Conservation (phyloP, 2,888 invertebrate genomes). For the Ptilodon capucinus region DNA sequence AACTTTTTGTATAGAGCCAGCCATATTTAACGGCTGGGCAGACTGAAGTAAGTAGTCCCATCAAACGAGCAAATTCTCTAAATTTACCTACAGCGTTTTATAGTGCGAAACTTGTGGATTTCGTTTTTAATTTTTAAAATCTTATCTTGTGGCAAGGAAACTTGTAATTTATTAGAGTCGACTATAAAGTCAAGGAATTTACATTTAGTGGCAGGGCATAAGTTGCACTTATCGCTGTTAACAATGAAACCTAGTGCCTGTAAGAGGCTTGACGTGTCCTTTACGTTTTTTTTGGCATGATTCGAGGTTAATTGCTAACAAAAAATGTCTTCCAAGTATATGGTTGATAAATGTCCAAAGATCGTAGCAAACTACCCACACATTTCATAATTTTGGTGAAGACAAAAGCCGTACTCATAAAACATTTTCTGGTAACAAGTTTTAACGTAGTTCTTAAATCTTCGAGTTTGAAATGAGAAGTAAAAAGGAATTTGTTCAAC, state of each 20-base stretch:
- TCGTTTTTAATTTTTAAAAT: not conserved
- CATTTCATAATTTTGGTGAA: constrained; percentile 14
- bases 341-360: not conserved
- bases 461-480: no score
- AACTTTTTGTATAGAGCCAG: not conserved
- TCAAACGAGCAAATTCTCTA: no score
- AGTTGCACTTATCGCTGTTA: constrained; percentile 1
- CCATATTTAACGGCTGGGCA: no score
- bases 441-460: no score
- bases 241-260: no score
- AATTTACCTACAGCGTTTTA: no score
- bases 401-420: constrained; percentile 1
- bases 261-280: no score
- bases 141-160: not conserved
- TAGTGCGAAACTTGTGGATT: no score
- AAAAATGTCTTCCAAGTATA: constrained; percentile 5
- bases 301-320: not conserved
- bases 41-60: not conserved
- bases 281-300: no score
- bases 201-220: not conserved
- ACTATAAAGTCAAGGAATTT: constrained; percentile 2
- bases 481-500: constrained; percentile 4
- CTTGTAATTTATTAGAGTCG: not conserved
- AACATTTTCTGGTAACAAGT: not conserved
- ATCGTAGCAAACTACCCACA: not conserved